Evolutionary conservation across 64 coral and sea anemone species (phyloP).

Genomic region (Exaiptasia diaphana): DNA sequence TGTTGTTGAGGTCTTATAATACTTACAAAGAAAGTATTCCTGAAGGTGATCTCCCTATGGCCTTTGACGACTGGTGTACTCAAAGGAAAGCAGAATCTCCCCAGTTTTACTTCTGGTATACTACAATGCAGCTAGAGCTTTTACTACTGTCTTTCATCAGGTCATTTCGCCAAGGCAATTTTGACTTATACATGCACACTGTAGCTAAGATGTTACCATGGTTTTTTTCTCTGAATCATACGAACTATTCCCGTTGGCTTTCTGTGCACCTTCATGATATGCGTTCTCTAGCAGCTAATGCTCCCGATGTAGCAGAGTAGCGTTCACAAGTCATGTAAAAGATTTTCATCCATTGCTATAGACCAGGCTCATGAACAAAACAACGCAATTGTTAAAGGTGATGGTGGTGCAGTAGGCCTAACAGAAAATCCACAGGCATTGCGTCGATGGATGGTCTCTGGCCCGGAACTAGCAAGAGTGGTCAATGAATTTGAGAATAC

Average conservation of each 20-base stretch:
- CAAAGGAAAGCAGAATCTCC: slow-evolving; percentile 24
- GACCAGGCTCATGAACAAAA: slow-evolving; percentile 67
- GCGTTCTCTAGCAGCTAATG: neutral
- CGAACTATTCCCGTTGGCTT: slow-evolving; percentile 46
- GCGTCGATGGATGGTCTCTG: slow-evolving; percentile 65
- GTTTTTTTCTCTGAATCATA: slow-evolving; percentile 36
- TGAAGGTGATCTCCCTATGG: neutral
- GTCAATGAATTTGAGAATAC: slow-evolving; percentile 44
- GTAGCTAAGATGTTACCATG: slow-evolving; percentile 51
- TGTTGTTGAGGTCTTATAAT: neutral
- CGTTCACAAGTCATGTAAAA: neutral
- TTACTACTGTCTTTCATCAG: slow-evolving; percentile 44
- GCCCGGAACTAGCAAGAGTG: slow-evolving; percentile 43
- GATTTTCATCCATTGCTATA: slow-evolving; percentile 38
- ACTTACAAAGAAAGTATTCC: slow-evolving; percentile 5
- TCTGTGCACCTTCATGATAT: slow-evolving; percentile 35
- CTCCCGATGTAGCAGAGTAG: slow-evolving; percentile 22
- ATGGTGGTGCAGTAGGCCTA: slow-evolving; percentile 34
- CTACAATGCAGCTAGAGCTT: slow-evolving; percentile 42
- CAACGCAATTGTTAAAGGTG: slow-evolving; percentile 48
- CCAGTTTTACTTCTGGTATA: slow-evolving; percentile 52
- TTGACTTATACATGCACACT: slow-evolving; percentile 7
- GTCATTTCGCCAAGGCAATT: slow-evolving; percentile 33
- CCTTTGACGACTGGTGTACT: slow-evolving; percentile 47
- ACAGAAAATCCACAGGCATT: slow-evolving; percentile 37